Evolutionary conservation across 92 coral and sea anemone species (phyloP).

Genomic region (Palythoa grandiflora): DNA sequence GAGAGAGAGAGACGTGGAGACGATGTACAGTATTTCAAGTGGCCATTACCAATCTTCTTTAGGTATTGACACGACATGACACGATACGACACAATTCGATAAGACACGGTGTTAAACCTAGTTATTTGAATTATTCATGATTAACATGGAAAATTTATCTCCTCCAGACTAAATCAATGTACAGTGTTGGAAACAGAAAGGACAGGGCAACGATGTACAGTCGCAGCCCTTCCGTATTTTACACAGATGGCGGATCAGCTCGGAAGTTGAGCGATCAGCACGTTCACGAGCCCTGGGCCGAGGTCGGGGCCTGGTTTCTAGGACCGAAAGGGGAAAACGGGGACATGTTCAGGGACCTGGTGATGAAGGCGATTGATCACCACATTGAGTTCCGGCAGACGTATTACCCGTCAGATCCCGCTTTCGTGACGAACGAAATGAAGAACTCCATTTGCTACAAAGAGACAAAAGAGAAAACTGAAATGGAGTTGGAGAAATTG

Average conservation of each 20-base stretch:
- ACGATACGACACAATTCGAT: too few relatives aligned
- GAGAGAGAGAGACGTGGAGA: too few relatives aligned
- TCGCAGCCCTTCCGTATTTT: slow-evolving; percentile 14
- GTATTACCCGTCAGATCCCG: slow-evolving; percentile 37
- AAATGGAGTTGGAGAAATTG: slow-evolving; percentile 4
- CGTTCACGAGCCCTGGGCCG: slow-evolving; percentile 17
- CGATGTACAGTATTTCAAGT: too few relatives aligned
- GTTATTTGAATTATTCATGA: background rate
- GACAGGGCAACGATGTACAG: slow-evolving; percentile 28
- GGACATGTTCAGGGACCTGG: slow-evolving; percentile 69
- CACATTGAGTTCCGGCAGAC: slow-evolving; percentile 65
- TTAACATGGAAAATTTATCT: background rate
- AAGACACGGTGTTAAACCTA: too few relatives aligned
- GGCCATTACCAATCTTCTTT: too few relatives aligned
- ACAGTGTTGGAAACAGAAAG: background rate
- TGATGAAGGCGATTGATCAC: slow-evolving; percentile 62
- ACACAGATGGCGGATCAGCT: background rate
- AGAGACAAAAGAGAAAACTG: slow-evolving; percentile 2
- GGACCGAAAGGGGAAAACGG: slow-evolving; percentile 93
- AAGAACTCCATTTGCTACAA: slow-evolving; percentile 14
- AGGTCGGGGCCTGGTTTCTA: slow-evolving; percentile 61
- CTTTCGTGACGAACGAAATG: slow-evolving; percentile 29
- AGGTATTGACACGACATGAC: too few relatives aligned
- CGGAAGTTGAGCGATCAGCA: background rate
- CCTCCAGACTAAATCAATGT: slow-evolving; percentile 5